Evolutionary conservation across 92 coral and sea anemone species (phyloP), one percentile per base, ranked within the genome.

Genomic region (Zoanthus solanderi): DNA sequence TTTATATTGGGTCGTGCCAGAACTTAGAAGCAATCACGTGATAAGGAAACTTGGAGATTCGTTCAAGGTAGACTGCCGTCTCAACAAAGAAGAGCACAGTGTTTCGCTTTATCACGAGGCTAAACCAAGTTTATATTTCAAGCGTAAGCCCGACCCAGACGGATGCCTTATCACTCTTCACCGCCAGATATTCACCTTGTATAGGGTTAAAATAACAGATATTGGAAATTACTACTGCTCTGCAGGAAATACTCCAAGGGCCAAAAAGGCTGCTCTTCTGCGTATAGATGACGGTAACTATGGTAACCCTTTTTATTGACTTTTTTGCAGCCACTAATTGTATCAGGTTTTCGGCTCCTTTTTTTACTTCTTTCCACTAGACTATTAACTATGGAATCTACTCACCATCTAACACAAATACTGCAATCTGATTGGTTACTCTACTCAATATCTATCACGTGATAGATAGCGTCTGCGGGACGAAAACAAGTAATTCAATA

Each of bases 211-310:
- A 63, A 8, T 47, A 4, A 18, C 75, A 16, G 85, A 81, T 81
- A 11, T 81, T 16, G 85, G 85, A 47, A 81, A 81, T 47, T 81
- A 81, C 30, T 81, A 81, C 85, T 81, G 85, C 9, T 81, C 85
- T 66, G 85, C 85, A 16, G 85, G 85, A 48, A 45, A 66, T 31
- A 65, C 45, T 30, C 75, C 75, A 29, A 81, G 85, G 46, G 85
- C 85, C 61, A 81, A 81, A 30, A 81, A 81, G 6, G 85, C 85
- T 8, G 85, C 29, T 6, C 50, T 81, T 66, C 46, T 81, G 63
- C 57, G 74, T n/a, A 63, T 81, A 13, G 63, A 45, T 0, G 29
- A 81, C 45, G 85, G 85, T 81, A 81, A 23, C 4, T 28, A 69
- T 30, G 16, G 7, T 69, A 69, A 18, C 13, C 0, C 6, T 30